Percentiles rank a stretch among this genome's conserved stretches.
phyloP scores from a whole-genome alignment of 1,140 invertebrate species.

The Neoseiulus cucumeris region DNA sequence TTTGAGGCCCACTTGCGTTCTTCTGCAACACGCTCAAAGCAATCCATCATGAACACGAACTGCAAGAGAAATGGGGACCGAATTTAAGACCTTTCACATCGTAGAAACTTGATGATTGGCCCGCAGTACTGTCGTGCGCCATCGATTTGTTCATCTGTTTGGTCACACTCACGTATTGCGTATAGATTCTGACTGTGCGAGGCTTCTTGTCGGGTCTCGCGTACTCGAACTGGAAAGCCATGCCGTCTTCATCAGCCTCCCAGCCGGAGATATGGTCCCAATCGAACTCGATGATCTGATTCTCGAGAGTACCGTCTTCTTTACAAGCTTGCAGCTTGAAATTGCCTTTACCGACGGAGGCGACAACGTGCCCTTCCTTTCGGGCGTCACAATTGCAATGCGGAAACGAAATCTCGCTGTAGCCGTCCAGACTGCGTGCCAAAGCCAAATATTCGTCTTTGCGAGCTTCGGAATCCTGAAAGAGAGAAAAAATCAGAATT shows the following conservation, averaged over 20 bases:
- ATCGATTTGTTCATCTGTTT: background rate
- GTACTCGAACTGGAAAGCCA: slow-evolving; percentile 72
- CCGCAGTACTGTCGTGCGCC: slow-evolving; percentile 7
- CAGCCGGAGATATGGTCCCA: slow-evolving; percentile 61
- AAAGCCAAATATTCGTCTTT: slow-evolving; percentile 50
- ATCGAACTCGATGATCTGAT: slow-evolving; percentile 57
- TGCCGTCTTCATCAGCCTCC: slow-evolving; percentile 72
- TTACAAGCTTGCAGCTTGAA: slow-evolving; percentile 71
- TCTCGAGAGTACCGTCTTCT: slow-evolving; percentile 56
- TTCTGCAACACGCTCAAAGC: slow-evolving; percentile 78
- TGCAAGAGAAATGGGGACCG: slow-evolving; percentile 33
- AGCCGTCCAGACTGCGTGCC: slow-evolving; percentile 63
- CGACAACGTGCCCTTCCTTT: slow-evolving; percentile 73
- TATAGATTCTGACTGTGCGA: slow-evolving; percentile 67
- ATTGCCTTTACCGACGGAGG: slow-evolving; percentile 45
- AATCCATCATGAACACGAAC: slow-evolving; percentile 79
- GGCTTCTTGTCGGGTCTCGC: slow-evolving; percentile 55
- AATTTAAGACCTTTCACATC: no score
- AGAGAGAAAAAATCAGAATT: slow-evolving; percentile 12
- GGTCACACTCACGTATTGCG: slow-evolving; percentile 58
- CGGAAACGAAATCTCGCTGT: slow-evolving; percentile 77
- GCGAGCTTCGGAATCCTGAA: slow-evolving; percentile 12
- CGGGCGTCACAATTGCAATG: slow-evolving; percentile 83
- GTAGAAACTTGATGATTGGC: slow-evolving; percentile 8
- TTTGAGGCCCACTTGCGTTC: slow-evolving; percentile 35